Base-by-base conservation (phyloP, 2,888 invertebrate genomes). In the Latheticus oryzae region DNA sequence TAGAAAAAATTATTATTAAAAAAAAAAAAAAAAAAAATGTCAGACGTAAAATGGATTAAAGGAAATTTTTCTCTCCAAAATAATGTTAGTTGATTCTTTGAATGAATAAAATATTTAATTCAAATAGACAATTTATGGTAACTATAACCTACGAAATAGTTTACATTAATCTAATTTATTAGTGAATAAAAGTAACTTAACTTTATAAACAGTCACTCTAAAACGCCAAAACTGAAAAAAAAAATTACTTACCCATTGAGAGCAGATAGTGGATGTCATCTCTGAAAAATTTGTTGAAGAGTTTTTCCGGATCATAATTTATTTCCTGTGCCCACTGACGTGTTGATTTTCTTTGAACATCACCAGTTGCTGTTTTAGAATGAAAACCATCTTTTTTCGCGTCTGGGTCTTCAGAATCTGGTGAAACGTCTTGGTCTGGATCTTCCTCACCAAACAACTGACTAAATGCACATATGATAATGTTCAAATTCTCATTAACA, bases 371-470 rank as follows among this genome's bases (percentile, higher is more conserved):
- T 2, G 73, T 73, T 24, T 86, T 68, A 9, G 87, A 87, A 7
- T 81, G 80, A 43, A 83, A 76, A 0, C 88, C 90, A 2, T 89
- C 89, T 55, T 65, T 60, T 65, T 71, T 73, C 30, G 93, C 90
- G 79, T 97, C 97, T 3, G 97, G 96, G 80, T 98, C 97, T 11
- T 91, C 95, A 0, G 94, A 89, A 74, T 99, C 98, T 0, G 99
- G 99, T 5, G 97, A 97, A 1, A 99, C 97, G 77, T 98, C 98
- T 73, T 98, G 90, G 80, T 98, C 97, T 0, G 95, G 93, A 78
- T 97, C 97, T 60, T 90, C 89, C 79, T 97, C 96, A 0, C 99
- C 99, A 82, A 97, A 99, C 8, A 99, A 82, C 80, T 99, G 98
- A 80, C 92, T 94, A 73, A 8, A 82, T 78, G 66, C 50, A 55